Evolutionary conservation across 2,113 vertebrate species (phyloP).

Genomic region (Excalfactoria chinensis): DNA sequence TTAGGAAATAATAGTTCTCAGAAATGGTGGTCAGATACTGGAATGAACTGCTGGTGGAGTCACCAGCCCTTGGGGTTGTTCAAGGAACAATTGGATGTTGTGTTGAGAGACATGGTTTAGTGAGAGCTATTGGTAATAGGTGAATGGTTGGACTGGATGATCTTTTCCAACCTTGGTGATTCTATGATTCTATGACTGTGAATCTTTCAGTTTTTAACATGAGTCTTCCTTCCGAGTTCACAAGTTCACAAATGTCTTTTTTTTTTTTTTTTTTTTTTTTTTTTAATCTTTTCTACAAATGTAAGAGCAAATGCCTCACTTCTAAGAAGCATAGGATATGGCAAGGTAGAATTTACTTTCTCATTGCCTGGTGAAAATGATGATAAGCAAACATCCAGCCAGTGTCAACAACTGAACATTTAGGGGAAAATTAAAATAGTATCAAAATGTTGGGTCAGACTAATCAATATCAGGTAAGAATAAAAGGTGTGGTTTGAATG

Average conservation of each 20-base stretch:
- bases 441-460: slow-evolving; percentile 36
- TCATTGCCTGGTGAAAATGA: not conserved
- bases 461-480: slow-evolving; percentile 44
- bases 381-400: not conserved
- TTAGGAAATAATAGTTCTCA: too few relatives aligned
- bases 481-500: not conserved
- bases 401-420: not conserved
- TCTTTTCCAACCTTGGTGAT: too few relatives aligned
- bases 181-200: too few relatives aligned
- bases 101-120: too few relatives aligned
- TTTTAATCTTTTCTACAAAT: not conserved
- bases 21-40: too few relatives aligned
- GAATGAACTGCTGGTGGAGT: too few relatives aligned
- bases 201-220: not conserved
- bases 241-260: too few relatives aligned
- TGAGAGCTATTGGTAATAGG: too few relatives aligned
- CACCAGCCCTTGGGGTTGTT: too few relatives aligned
- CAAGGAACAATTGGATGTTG: too few relatives aligned
- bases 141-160: too few relatives aligned
- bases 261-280: too few relatives aligned
- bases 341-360: not conserved
- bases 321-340: not conserved
- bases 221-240: not conserved
- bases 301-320: not conserved
- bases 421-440: not conserved